Evolutionary conservation across 2,113 vertebrate genomes (phyloP), one percentile per base, ranked within the genome.

Genomic region (Hippocampus mohnikei): DNA sequence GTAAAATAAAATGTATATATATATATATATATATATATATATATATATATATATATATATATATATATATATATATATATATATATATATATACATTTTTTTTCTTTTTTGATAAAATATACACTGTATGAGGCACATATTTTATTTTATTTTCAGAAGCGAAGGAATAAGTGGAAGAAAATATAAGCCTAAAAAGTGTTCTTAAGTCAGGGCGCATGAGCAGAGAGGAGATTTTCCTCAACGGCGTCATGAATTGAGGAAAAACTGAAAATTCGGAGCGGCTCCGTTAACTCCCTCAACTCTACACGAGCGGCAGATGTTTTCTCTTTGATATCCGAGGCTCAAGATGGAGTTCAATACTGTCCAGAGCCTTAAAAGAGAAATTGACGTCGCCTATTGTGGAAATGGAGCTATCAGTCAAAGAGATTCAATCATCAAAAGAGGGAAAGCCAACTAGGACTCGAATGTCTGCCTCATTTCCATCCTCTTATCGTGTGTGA

Each of bases 401-500:
- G 77, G 6, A 84, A 85, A 84, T 67, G 52, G 46, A 58, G 64
- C 66, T 52, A 85, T 87, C 83, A 83, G 72, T 88, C 82, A 81
- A 72, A 85, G 62, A 81, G 80, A 76, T 79, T 78, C n/a, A 1
- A 67, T 81, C 73, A 79, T 83, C 81, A 81, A 81, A 77, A 81
- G 62, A 37, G 25, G 8, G 58, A 69, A 78, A 80, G 46, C 44
- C 12, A 3, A 73, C 65, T 2, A 71, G 44, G 71, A 83, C 44
- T 46, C 15, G 1, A 12, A 46, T 3, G 77, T 70, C 60, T 3
- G 72, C 81, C 81, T 87, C 81, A 85, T 87, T 88, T 81, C 87
- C 86, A 83, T 72, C 78, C 67, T 83, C 72, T 84, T 84, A 83
- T 90, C 81, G 73, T 59, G 46, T 9, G 71, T 18, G 67, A 76